Base-by-base conservation (phyloP, 2,113 vertebrate genomes). In the Pungitius pungitius region DNA sequence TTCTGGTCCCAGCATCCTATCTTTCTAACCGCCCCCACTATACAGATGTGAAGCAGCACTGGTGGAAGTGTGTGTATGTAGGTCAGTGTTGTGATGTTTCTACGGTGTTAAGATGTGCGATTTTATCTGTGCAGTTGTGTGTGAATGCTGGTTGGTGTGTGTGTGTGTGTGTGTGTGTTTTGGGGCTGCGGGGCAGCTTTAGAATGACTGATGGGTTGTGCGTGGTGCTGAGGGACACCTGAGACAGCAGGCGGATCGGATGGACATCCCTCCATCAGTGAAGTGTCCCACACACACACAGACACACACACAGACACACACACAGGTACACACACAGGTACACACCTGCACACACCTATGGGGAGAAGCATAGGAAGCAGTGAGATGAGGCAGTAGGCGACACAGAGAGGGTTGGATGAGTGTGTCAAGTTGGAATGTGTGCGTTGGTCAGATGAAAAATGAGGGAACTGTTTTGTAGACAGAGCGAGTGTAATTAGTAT, bases 161-260 rank as follows among this genome's bases (percentile, higher is more conserved):
- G 81, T 70, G 51, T 72, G 55, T 66, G 60, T 69, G 59, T 55
- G 85, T 56, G 88, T 72, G 81, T 93, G 91, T 93, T 94, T 92
- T 93, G 91, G 79, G 91, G 88, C 93, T 93, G 85, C 82, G 15
- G 93, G 93, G 93, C 90, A 90, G 83, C 73, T 90, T 93, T 92
- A 90, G 83, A 78, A 87, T 93, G 90, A 93, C 89, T 90, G 92
- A 93, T 92, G 90, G 91, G 89, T 91, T 92, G 78, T 86, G 85
- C 88, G 83, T 58, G 43, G 42, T 56, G 87, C 67, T 88, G 92
- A 91, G 70, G 80, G 92, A 91, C 88, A 90, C 83, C 80, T 82
- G 78, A 89, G 89, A 88, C 86, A 88, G 83, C 61, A 81, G 63
- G 79, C 27, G 60, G 87, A 90, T 88, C 84, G 60, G 80, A 90